A percentile compares a stretch with the other conserved stretches of the same genome.
phyloP scores from a whole-genome alignment of 2,888 invertebrate species.

The Myathropa florea region DNA sequence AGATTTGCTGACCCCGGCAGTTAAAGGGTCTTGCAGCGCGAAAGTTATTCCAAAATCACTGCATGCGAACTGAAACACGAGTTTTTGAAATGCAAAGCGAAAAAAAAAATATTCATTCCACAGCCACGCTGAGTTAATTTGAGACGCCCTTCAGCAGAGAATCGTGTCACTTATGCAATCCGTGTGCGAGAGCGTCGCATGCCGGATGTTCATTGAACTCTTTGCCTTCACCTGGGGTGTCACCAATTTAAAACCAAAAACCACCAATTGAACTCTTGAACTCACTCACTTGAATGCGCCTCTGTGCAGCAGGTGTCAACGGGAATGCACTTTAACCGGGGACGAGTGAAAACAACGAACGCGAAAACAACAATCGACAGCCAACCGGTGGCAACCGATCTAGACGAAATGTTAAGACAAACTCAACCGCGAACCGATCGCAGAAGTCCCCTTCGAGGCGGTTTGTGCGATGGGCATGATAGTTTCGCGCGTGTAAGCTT shows the following conservation, averaged over 20 bases:
- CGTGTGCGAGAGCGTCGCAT: background rate
- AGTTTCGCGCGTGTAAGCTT: background rate
- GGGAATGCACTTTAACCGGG: background rate
- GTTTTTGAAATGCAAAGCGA: background rate
- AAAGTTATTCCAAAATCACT: background rate
- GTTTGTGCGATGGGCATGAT: background rate
- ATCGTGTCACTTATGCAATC: background rate
- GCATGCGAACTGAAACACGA: background rate
- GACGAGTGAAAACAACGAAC: background rate
- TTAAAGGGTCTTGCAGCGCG: background rate
- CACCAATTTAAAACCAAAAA: background rate
- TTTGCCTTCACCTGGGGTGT: conserved; percentile 26
- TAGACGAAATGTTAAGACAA: background rate
- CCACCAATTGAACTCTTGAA: background rate
- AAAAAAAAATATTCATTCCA: background rate
- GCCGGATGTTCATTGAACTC: conserved; percentile 18
- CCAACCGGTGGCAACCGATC: background rate
- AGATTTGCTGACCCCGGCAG: too few species aligned
- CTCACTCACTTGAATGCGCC: background rate
- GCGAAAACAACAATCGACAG: background rate
- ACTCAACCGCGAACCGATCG: background rate
- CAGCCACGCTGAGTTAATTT: background rate
- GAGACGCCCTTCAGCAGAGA: background rate
- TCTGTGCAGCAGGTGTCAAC: background rate
- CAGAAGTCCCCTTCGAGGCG: background rate